phyloP scores from a whole-genome alignment of 2,888 invertebrate genomes.

The Lithophane socia region DNA sequence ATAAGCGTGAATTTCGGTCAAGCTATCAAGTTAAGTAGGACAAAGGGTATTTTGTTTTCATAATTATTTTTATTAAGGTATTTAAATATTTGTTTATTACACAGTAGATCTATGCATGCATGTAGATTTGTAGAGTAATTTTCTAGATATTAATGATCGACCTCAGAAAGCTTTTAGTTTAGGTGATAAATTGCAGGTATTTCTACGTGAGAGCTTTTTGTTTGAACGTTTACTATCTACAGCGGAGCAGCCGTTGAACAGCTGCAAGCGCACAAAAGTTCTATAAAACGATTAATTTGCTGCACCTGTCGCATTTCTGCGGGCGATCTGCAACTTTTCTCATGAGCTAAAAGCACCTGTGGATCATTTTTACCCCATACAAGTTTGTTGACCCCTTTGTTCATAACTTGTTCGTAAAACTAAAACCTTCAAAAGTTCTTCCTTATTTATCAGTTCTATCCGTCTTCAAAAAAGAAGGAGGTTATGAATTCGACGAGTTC shows the following conservation, averaged over 20 bases:
- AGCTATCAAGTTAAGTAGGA: slow-evolving; percentile 7
- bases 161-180: neutral
- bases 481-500: too few relatives aligned
- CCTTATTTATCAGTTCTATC: neutral
- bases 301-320: slow-evolving; percentile 25
- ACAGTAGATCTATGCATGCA: neutral
- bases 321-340: neutral
- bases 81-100: neutral
- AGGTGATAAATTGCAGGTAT: slow-evolving; percentile 30
- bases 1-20: slow-evolving; percentile 7
- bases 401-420: neutral
- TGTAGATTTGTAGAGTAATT: slow-evolving; percentile 7
- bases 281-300: neutral
- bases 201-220: neutral
- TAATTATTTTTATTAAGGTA: neutral
- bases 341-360: slow-evolving; percentile 18
- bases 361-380: neutral
- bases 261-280: slow-evolving; percentile 8
- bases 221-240: neutral
- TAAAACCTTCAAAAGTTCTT: neutral
- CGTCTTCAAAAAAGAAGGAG: too few relatives aligned
- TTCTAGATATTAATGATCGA: neutral
- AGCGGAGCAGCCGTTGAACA: neutral
- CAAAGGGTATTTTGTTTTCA: neutral
- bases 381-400: neutral